Evolutionary conservation across 2,888 invertebrate species (phyloP).

Genomic region (Drosophila sordidula): DNA sequence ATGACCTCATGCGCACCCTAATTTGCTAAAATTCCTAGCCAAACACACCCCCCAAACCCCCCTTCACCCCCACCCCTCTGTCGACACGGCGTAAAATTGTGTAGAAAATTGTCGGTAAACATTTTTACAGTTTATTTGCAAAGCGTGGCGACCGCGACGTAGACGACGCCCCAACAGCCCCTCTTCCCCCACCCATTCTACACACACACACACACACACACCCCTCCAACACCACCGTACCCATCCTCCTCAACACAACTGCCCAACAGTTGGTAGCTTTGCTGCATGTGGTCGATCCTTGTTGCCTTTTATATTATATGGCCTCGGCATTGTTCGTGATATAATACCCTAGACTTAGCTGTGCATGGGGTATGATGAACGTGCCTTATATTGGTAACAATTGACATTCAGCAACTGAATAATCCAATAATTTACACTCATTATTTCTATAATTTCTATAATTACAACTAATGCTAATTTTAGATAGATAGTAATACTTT

Average conservation of each 20-base stretch:
- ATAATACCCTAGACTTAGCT: conserved; percentile 20
- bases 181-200: neutral
- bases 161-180: conserved; percentile 29
- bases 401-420: too few relatives aligned
- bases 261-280: conserved; percentile 32
- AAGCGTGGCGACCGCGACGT: conserved; percentile 57
- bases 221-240: neutral
- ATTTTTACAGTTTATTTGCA: conserved; percentile 79
- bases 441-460: too few relatives aligned
- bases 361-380: neutral
- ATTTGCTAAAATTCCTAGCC: conserved; percentile 67
- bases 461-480: too few relatives aligned
- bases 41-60: conserved; percentile 6
- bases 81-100: conserved; percentile 70
- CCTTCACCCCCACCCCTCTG: conserved; percentile 2
- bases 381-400: neutral
- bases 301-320: conserved; percentile 54
- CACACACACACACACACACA: neutral
- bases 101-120: conserved; percentile 81
- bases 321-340: conserved; percentile 51
- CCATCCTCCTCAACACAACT: conserved; percentile 4
- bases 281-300: conserved; percentile 42
- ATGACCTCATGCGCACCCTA: conserved; percentile 80
- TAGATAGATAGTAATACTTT: too few relatives aligned
- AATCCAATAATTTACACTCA: too few relatives aligned